phyloP scores from a whole-genome alignment of 2,888 invertebrate genomes.

The Fragum whitleyi region DNA sequence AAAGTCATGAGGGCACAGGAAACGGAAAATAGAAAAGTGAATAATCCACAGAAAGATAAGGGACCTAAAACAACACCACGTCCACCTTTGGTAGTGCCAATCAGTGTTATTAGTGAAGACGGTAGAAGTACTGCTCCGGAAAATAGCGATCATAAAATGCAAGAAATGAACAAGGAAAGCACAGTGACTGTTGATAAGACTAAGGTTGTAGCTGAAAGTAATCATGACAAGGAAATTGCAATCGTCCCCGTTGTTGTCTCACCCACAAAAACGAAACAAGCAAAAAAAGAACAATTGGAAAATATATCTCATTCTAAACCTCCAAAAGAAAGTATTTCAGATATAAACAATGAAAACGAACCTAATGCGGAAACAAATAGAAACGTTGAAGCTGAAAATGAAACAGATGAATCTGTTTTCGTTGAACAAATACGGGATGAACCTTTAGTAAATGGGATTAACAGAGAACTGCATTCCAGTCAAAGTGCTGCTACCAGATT shows the following conservation, averaged over 20 bases:
- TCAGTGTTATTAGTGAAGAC: neutral
- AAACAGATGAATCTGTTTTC: neutral
- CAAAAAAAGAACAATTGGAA: neutral
- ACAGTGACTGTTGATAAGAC: neutral
- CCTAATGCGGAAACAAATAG: neutral
- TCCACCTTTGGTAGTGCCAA: neutral
- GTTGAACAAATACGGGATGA: neutral
- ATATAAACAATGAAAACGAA: neutral
- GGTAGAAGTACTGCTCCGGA: neutral
- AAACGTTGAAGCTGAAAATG: neutral
- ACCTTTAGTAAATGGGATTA: neutral
- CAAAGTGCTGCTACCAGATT: constrained; percentile 20
- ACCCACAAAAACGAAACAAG: neutral
- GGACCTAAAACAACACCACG: neutral
- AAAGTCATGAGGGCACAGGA: constrained; percentile 15
- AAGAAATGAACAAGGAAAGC: neutral
- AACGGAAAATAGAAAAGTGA: neutral
- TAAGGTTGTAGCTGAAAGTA: neutral
- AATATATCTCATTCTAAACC: neutral
- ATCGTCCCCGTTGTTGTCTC: neutral
- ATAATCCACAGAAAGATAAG: neutral
- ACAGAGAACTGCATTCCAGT: neutral
- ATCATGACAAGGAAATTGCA: neutral
- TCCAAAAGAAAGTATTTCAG: neutral
- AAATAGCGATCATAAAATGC: neutral